Percentiles rank a stretch among this genome's conserved stretches.
Conservation (phyloP, 2,113 vertebrate genomes). For the Callospermophilus lateralis region DNA sequence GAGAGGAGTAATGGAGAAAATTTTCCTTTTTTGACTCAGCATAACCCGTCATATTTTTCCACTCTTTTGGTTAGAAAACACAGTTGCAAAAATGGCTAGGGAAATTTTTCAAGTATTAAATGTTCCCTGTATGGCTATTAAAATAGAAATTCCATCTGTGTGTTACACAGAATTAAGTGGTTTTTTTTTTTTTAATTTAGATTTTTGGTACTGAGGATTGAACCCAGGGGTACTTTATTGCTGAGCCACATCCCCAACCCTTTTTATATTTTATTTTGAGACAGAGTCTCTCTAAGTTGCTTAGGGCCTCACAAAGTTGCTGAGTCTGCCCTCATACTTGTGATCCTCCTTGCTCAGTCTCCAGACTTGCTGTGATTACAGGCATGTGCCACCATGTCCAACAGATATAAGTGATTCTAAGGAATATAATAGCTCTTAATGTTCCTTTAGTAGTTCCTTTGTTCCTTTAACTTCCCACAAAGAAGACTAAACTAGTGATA, state of each 20-base stretch:
- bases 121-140: constrained; percentile 16
- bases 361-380: too few species aligned
- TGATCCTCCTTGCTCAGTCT: too few species aligned
- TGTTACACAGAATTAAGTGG: not conserved
- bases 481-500: not conserved
- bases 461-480: not conserved
- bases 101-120: constrained; percentile 1
- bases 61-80: constrained; percentile 18
- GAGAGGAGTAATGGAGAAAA: not conserved
- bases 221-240: too few species aligned
- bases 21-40: constrained; percentile 30
- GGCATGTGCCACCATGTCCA: too few species aligned
- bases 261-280: too few species aligned
- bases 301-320: too few species aligned
- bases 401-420: not conserved
- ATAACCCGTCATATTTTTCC: constrained; percentile 10
- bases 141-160: constrained; percentile 54
- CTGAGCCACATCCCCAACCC: too few species aligned
- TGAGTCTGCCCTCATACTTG: too few species aligned
- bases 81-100: not conserved
- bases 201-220: too few species aligned
- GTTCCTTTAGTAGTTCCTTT: not conserved
- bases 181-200: too few species aligned
- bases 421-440: not conserved
- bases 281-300: too few species aligned